Evolutionary conservation across 2,113 vertebrate species (phyloP), one percentile per base, ranked within the genome.

Genomic region (Oncorhynchus nerka): DNA sequence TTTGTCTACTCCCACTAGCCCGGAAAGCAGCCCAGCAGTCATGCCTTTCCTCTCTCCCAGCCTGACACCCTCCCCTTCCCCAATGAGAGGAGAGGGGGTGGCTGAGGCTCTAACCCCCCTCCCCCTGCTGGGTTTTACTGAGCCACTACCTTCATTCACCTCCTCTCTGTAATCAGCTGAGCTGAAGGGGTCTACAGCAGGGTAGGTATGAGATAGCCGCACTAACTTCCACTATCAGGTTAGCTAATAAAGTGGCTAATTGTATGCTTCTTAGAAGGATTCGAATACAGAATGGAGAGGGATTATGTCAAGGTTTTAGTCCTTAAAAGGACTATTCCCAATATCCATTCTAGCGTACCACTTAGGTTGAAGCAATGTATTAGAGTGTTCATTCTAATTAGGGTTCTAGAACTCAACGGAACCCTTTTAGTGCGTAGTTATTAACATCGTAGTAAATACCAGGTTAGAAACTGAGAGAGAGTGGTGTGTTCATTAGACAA

Each of bases 31-130:
- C 9, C 49, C 11, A 16, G 49, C 49, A 16, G 39, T 39, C 39
- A 9, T 9, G 39, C 2, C 39, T 39, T 2, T 8, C 39, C 8
- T 39, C 39, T 39, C 57, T 73, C 70, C 66, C 73, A 68, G 83
- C 76, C 83, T 84, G 59, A 75, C 77, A 81, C 79, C 51, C 16
- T 55, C 12, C 49, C 49, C 15, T 51, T 57, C 83, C 71, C 79
- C 76, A 78, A 70, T 62, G 68, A 65, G 16, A 57, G 59, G 49
- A 65, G 16, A 57, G 59, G 49, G 68, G 51, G 12, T 16, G 12
- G 15, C 49, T 51, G 12, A 15, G 49, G 51, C 51, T 16, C 16
- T 55, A 19, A 16, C 51, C 51, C 1, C 16, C 34, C 34, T 0
- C 49, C 51, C 16, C 51, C 4, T 55, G 70, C 71, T 64, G 83